A percentile compares a stretch with the other conserved stretches of the same genome.
These are phyloP conservation scores for Seriola aureovittata DNA, from an alignment of 2,113 vertebrate species.

Conservation along the genomic window DNA sequence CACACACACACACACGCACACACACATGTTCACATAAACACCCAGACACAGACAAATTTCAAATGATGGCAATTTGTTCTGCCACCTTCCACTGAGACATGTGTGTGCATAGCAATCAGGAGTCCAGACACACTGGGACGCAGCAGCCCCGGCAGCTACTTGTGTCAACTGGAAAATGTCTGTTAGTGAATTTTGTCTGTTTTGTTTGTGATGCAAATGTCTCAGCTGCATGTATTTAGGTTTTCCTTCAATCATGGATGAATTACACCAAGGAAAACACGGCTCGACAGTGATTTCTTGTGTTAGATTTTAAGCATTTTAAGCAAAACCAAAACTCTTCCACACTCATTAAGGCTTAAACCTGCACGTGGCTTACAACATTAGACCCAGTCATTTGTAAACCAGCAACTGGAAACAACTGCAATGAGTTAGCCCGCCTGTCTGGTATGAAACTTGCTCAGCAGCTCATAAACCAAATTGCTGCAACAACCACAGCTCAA, in stretches of 20 bases:
- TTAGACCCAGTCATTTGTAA: background rate
- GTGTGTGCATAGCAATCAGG: slow-evolving; percentile 74
- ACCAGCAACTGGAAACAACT: slow-evolving; percentile 20
- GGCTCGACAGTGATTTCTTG: slow-evolving; percentile 23
- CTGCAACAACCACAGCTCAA: slow-evolving; percentile 5
- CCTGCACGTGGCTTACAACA: background rate
- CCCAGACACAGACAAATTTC: slow-evolving; percentile 40
- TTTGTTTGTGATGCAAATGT: slow-evolving; percentile 62
- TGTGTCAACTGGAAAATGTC: slow-evolving; percentile 67
- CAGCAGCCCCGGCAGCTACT: slow-evolving; percentile 50
- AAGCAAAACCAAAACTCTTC: slow-evolving; percentile 6
- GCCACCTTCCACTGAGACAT: slow-evolving; percentile 69
- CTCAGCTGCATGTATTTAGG: slow-evolving; percentile 36
- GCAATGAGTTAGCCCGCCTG: background rate
- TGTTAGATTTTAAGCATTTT: slow-evolving; percentile 18
- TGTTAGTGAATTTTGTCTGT: slow-evolving; percentile 38
- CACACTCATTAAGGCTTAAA: slow-evolving; percentile 10
- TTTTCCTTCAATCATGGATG: slow-evolving; percentile 51
- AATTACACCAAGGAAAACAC: slow-evolving; percentile 47
- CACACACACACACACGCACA: slow-evolving; percentile 14
- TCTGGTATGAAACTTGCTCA: slow-evolving; percentile 19
- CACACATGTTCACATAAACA: background rate
- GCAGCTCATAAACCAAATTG: background rate
- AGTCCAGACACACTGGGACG: slow-evolving; percentile 60
- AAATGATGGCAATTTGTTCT: slow-evolving; percentile 76